Percentiles rank a stretch among this genome's conserved stretches.
phyloP scores from a whole-genome alignment of 2,888 invertebrate genomes.

The Megamerina dolium region DNA sequence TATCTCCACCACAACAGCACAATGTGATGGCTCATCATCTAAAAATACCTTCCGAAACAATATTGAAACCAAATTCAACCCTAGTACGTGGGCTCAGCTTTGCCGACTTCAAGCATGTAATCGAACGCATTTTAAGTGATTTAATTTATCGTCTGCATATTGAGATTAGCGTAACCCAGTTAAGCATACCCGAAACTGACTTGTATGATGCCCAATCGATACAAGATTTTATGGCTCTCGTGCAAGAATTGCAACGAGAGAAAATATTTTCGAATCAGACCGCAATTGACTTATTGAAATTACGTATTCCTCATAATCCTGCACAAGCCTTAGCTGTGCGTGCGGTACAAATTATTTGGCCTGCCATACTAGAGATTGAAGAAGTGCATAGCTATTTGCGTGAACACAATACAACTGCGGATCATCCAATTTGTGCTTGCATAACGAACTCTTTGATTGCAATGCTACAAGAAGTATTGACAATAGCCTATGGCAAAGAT shows the following conservation, averaged over 20 bases:
- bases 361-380: conserved; percentile 30
- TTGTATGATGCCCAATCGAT: conserved; percentile 36
- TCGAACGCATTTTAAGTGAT: conserved; percentile 28
- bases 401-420: conserved; percentile 18
- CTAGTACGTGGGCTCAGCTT: conserved; percentile 16
- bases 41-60: conserved; percentile 17
- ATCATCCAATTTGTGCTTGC: conserved; percentile 21
- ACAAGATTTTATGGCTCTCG: conserved; percentile 32
- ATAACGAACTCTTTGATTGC: conserved; percentile 23
- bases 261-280: conserved; percentile 18
- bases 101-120: conserved; percentile 24
- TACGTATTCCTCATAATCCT: conserved; percentile 31
- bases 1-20: conserved; percentile 12
- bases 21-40: conserved; percentile 22
- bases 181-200: conserved; percentile 40
- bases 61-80: conserved; percentile 23
- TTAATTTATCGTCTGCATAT: conserved; percentile 31
- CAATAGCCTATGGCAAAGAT: conserved; percentile 22
- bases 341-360: conserved; percentile 35
- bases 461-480: conserved; percentile 30
- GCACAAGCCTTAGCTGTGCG: conserved; percentile 35
- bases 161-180: conserved; percentile 37
- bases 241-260: conserved; percentile 28
- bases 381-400: conserved; percentile 24
- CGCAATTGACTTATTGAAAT: conserved; percentile 21